Percentiles rank a stretch among this genome's conserved stretches.
phyloP scores from a whole-genome alignment of 2,113 vertebrate species.

The Oncorhynchus gorbuscha region DNA sequence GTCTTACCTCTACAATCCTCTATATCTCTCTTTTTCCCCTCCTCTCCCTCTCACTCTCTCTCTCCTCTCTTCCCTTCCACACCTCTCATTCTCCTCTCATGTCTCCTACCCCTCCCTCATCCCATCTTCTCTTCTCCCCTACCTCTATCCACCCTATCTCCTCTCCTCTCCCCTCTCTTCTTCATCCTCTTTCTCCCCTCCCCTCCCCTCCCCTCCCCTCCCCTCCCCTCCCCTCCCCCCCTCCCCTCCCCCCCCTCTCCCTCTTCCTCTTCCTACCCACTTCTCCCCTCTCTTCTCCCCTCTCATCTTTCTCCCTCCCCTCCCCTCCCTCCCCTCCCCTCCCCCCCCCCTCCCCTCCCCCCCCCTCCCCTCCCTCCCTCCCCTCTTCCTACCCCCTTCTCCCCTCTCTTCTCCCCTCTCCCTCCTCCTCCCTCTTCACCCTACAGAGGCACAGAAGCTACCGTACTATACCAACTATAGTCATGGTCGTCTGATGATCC shows the following conservation, averaged over 20 bases:
- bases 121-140: too few species aligned
- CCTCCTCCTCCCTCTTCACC: not conserved
- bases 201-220: too few species aligned
- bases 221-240: not conserved
- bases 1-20: not conserved
- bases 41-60: not conserved
- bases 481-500: slow-evolving; percentile 88
- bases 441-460: slow-evolving; percentile 90
- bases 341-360: not conserved
- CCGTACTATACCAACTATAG: slow-evolving; percentile 93
- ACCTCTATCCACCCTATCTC: not conserved
- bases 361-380: not conserved
- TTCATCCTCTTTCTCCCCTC: too few species aligned
- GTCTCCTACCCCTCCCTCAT: not conserved
- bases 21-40: not conserved
- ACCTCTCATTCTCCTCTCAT: not conserved
- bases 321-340: too few species aligned
- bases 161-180: not conserved
- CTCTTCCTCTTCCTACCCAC: too few species aligned
- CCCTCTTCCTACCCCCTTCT: not conserved
- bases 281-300: too few species aligned
- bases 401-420: not conserved
- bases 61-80: not conserved
- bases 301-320: too few species aligned
- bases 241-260: too few species aligned